Evolutionary conservation across 64 coral and sea anemone genomes (phyloP).

Genomic region (Pocillopora verrucosa): DNA sequence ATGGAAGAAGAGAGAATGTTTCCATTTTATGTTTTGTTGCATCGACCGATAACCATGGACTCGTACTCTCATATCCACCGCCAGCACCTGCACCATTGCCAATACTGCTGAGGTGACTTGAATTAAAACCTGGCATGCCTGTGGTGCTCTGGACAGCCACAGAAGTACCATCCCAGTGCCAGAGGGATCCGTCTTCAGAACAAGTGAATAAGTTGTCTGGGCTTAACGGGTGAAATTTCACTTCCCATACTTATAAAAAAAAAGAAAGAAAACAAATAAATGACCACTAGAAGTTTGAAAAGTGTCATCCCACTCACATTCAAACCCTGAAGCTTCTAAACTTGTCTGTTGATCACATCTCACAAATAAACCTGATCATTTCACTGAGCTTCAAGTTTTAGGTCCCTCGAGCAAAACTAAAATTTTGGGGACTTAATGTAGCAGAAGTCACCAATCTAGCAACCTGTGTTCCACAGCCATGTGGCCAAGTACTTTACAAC

Average conservation of each 20-base stretch:
- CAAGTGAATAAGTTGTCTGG: slow-evolving; percentile 95
- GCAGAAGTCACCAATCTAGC: too few relatives aligned
- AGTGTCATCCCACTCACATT: not conserved
- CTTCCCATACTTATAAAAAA: slow-evolving; percentile 82
- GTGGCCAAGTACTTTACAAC: too few relatives aligned
- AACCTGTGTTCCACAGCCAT: too few relatives aligned
- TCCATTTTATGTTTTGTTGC: slow-evolving; percentile 96
- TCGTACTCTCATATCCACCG: slow-evolving; percentile 42
- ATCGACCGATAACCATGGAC: slow-evolving; percentile 93
- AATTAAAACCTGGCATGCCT: slow-evolving; percentile 46
- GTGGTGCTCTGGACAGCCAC: slow-evolving; percentile 57
- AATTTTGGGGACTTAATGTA: too few relatives aligned
- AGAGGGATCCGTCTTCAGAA: slow-evolving; percentile 90
- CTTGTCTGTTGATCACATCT: too few relatives aligned
- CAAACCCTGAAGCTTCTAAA: not conserved
- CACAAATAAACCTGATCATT: too few relatives aligned
- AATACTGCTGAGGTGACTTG: slow-evolving; percentile 34
- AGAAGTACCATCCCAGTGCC: slow-evolving; percentile 98
- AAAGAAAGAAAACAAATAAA: not conserved
- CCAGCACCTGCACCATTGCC: slow-evolving; percentile 69
- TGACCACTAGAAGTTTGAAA: not conserved
- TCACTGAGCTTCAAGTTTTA: too few relatives aligned
- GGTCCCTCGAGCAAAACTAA: too few relatives aligned
- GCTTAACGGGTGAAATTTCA: slow-evolving; percentile 89
- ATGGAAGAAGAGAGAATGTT: slow-evolving; percentile 87